Base-by-base conservation (phyloP, 2,888 invertebrate species). In the Lycophotia porphyrea region DNA sequence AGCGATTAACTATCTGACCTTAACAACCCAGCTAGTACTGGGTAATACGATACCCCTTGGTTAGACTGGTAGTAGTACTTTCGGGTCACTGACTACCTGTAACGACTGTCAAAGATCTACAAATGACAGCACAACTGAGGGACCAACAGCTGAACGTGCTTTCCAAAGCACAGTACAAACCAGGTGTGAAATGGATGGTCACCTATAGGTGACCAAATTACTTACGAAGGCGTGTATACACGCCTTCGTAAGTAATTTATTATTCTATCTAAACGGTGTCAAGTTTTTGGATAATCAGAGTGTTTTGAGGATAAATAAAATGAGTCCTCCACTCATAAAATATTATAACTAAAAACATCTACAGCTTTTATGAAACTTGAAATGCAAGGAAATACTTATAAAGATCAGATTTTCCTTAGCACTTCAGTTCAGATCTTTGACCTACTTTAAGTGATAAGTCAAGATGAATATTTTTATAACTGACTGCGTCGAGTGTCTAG, bases 391-490 rank as follows among this genome's bases (percentile, higher is more conserved):
- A 63, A 63, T 67, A 67, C 61, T 81, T 55, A 34, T 15, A 52
- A 34, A 55, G 15, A 81, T 74, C 74, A 47, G 39, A 74, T 75
- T 75, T 74, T 4, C 36, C 18, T n/a, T 5, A 79, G 55, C n/a
- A 47, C 36, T 74, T 55, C 21, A 55, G 27, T 36, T 55, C 24
- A 42, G 27, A 34, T 67, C 61, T 36, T 52, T 27, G 9, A 15
- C 55, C 21, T 36, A 39, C 5, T 52, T 77, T 80, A 13, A 55
- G 58, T 24, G 27, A 34, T 70, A 47, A 34, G 31, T 44, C 15
- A 18, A 49, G n/a, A 36, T 27, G 7, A 13, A 24, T 47, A 47
- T 34, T 65, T 27, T 44, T 55, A 42, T 3, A 63, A 39, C 15
- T n/a, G 15, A 39, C 15, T 24, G 7, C n/a, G 15, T n/a, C 4